Evolutionary conservation across 2,888 invertebrate species (phyloP).

Genomic region (Laspeyria flexula): DNA sequence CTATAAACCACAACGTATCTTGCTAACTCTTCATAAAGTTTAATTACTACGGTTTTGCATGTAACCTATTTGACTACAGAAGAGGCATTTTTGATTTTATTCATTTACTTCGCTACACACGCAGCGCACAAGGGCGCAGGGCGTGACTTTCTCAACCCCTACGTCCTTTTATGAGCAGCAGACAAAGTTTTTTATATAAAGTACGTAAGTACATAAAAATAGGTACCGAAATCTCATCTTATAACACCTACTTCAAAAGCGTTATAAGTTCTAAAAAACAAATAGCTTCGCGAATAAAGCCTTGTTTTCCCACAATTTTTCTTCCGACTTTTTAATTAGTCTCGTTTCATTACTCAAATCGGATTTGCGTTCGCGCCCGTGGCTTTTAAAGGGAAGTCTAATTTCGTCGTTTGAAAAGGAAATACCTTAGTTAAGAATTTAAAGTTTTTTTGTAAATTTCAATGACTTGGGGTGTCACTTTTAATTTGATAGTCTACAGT

Average conservation of each 20-base stretch:
- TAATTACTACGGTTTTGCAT: too few relatives aligned
- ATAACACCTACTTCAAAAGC: slow-evolving; percentile 35
- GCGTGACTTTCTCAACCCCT: too few relatives aligned
- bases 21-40: too few relatives aligned
- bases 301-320: slow-evolving; percentile 66
- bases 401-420: slow-evolving; percentile 52
- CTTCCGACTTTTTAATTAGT: slow-evolving; percentile 73
- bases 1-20: too few relatives aligned
- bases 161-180: too few relatives aligned
- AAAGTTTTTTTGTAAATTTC: slow-evolving; percentile 46
- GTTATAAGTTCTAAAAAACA: slow-evolving; percentile 46
- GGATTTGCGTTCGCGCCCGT: slow-evolving; percentile 74
- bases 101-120: not conserved
- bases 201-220: slow-evolving; percentile 9
- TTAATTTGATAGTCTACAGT: slow-evolving; percentile 25
- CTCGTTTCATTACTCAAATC: slow-evolving; percentile 77
- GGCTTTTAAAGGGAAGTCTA: slow-evolving; percentile 67
- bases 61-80: too few relatives aligned
- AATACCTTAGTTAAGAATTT: slow-evolving; percentile 49
- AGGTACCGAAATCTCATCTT: slow-evolving; percentile 26
- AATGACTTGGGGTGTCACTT: slow-evolving; percentile 47
- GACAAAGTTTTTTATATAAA: slow-evolving; percentile 12
- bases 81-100: not conserved
- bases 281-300: slow-evolving; percentile 54
- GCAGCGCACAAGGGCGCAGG: not conserved